phyloP scores from a whole-genome alignment of 2,888 invertebrate species.

The Euplagia quadripunctaria region DNA sequence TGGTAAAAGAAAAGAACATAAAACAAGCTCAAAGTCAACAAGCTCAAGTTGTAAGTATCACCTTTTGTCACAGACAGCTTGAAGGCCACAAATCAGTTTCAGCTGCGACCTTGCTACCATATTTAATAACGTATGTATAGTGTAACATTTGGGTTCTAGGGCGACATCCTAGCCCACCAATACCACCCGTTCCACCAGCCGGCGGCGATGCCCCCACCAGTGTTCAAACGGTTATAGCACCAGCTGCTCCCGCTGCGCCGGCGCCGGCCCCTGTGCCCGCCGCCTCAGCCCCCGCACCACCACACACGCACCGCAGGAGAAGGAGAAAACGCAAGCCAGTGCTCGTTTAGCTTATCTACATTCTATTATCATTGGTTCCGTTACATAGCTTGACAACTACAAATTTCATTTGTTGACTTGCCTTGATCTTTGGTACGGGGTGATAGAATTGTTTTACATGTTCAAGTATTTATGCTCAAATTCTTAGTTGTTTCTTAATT shows the following conservation, averaged over 20 bases:
- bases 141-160: constrained; percentile 82
- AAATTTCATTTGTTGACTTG: background rate
- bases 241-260: constrained; percentile 63
- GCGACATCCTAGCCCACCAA: constrained; percentile 83
- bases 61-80: constrained; percentile 27
- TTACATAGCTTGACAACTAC: constrained; percentile 43
- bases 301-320: constrained; percentile 66
- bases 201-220: constrained; percentile 73
- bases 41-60: constrained; percentile 82
- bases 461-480: constrained; percentile 63
- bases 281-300: constrained; percentile 45
- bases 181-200: constrained; percentile 84
- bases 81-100: constrained; percentile 38
- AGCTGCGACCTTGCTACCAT: constrained; percentile 49
- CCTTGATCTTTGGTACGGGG: constrained; percentile 22
- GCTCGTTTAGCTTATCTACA: constrained; percentile 68
- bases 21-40: constrained; percentile 82
- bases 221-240: constrained; percentile 84
- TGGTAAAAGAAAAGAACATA: constrained; percentile 89
- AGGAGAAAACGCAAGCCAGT: constrained; percentile 80
- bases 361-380: constrained; percentile 44
- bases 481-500: constrained; percentile 50
- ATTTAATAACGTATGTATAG: constrained; percentile 79
- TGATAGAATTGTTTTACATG: constrained; percentile 33
- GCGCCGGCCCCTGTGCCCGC: constrained; percentile 71